These are phyloP conservation scores for Acyrthosiphon pisum DNA, from an alignment of 1,140 invertebrate genomes.

Conservation along the genomic window DNA sequence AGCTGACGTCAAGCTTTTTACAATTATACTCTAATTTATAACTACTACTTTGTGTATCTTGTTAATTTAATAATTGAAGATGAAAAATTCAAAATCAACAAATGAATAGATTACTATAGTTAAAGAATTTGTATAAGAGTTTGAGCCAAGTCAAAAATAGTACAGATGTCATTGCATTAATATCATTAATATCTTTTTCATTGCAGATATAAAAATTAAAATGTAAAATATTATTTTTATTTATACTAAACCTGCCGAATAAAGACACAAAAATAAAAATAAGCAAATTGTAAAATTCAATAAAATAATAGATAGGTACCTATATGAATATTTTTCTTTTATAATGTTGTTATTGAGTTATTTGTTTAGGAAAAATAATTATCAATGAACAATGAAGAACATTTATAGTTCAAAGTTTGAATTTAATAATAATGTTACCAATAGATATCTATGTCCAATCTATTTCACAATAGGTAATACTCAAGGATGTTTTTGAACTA, in stretches of 20 bases:
- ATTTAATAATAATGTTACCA: background rate
- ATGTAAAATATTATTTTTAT: background rate
- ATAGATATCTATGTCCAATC: background rate
- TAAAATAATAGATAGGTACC: background rate
- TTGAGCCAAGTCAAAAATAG: slow-evolving; percentile 45
- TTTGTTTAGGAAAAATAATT: background rate
- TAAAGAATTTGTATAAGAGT: slow-evolving; percentile 32
- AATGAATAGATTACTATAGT: background rate
- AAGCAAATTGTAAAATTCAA: background rate
- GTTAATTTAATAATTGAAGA: background rate
- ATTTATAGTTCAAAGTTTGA: background rate
- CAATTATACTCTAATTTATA: background rate
- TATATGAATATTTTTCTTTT: background rate
- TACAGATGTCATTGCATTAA: slow-evolving; percentile 37
- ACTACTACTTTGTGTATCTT: background rate
- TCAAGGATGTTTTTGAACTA: background rate
- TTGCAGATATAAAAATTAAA: background rate
- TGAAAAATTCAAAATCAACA: background rate
- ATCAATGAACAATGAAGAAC: background rate
- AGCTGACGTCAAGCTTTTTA: background rate
- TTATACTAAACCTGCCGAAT: background rate
- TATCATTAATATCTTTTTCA: slow-evolving; percentile 19
- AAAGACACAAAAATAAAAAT: background rate
- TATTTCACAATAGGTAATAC: background rate
- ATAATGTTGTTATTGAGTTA: background rate